Conservation (phyloP, 2,113 vertebrate species). For the Aegotheles bennettii region DNA sequence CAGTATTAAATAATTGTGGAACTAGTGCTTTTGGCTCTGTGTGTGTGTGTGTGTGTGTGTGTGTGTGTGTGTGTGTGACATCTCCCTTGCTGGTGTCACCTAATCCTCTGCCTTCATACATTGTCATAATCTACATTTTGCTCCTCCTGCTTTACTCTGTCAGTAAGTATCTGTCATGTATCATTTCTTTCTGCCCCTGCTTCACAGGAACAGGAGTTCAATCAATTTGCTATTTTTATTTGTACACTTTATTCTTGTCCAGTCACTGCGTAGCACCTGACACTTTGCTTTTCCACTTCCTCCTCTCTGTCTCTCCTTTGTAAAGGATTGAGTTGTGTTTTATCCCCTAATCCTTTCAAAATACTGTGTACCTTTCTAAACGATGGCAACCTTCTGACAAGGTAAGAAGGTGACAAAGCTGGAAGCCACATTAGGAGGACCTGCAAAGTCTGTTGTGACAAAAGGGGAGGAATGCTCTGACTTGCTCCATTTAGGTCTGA, state of each 20-base stretch:
- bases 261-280: slow-evolving; percentile 51
- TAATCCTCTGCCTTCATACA: neutral
- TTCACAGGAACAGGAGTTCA: neutral
- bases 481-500: slow-evolving; percentile 62
- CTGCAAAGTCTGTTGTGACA: slow-evolving; percentile 77
- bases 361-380: slow-evolving; percentile 70
- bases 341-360: slow-evolving; percentile 77
- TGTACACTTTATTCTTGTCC: neutral
- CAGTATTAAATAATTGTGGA: neutral
- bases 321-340: slow-evolving; percentile 71
- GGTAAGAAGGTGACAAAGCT: slow-evolving; percentile 68
- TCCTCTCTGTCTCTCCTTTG: neutral
- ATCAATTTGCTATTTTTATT: neutral
- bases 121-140: neutral
- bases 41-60: too few relatives aligned
- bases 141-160: neutral
- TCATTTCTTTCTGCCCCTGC: neutral
- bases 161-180: neutral
- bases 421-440: slow-evolving; percentile 72
- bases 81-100: neutral
- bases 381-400: slow-evolving; percentile 77
- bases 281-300: slow-evolving; percentile 36
- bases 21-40: neutral
- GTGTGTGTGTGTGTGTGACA: neutral
- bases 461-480: slow-evolving; percentile 66